Evolutionary conservation across 2,797 vertebrate species (phyloP).

Genomic region (Echeneis naucrates): DNA sequence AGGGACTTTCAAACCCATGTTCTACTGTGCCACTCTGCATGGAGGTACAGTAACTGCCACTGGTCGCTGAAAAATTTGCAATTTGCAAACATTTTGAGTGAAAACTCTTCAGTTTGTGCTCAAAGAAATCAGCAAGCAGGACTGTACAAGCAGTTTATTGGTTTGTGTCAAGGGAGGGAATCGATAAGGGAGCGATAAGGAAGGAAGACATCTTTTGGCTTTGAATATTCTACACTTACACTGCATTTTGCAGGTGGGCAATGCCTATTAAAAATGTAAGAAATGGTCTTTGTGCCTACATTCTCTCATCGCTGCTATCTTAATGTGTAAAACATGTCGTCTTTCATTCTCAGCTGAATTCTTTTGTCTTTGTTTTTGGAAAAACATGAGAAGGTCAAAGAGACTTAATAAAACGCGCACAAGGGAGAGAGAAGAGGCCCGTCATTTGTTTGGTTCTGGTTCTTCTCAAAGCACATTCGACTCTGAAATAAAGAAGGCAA

Average conservation of each 20-base stretch:
- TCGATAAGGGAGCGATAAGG: background rate
- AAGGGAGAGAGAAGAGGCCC: background rate
- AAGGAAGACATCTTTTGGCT: background rate
- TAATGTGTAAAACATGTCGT: slow-evolving; percentile 12
- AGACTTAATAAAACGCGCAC: background rate
- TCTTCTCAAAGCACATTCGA: slow-evolving; percentile 36
- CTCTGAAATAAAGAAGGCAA: slow-evolving; percentile 34
- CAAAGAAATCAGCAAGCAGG: background rate
- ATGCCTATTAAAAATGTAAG: background rate
- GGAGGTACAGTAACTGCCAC: background rate
- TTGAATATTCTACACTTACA: background rate
- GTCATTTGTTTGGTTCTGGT: slow-evolving; percentile 13
- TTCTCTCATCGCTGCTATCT: slow-evolving; percentile 16
- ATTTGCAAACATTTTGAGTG: slow-evolving; percentile 9
- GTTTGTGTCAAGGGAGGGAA: too few relatives aligned
- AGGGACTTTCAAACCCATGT: slow-evolving; percentile 13
- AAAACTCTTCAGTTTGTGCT: background rate
- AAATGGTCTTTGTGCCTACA: background rate
- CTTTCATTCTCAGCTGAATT: slow-evolving; percentile 11
- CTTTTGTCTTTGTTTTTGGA: slow-evolving; percentile 17
- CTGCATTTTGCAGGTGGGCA: background rate
- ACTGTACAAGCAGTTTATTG: background rate
- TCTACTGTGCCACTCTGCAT: slow-evolving; percentile 42
- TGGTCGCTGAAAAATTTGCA: background rate
- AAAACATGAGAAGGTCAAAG: slow-evolving; percentile 30